Evolutionary conservation across 2,113 vertebrate genomes (phyloP).

Genomic region (Tympanuchus pallidicinctus): DNA sequence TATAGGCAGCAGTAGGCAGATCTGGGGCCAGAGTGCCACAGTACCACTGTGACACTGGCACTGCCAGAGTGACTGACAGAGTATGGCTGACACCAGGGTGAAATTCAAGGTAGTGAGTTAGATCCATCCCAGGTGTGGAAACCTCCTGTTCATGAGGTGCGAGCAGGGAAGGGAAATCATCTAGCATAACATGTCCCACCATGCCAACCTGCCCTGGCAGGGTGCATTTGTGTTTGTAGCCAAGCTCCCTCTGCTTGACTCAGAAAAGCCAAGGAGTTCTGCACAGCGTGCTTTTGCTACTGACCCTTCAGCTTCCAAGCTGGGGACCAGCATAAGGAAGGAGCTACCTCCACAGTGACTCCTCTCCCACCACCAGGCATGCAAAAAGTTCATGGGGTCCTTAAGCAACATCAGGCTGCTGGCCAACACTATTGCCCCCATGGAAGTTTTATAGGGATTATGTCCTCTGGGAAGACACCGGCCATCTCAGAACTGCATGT

Average conservation of each 20-base stretch:
- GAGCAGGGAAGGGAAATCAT: background rate
- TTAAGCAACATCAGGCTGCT: background rate
- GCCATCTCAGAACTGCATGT: background rate
- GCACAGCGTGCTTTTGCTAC: background rate
- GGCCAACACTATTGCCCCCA: background rate
- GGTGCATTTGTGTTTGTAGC: background rate
- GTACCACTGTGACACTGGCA: too few relatives aligned
- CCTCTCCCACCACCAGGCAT: background rate
- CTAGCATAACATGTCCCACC: background rate
- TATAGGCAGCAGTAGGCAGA: background rate
- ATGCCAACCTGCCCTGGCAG: background rate
- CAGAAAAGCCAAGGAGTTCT: background rate
- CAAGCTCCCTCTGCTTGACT: background rate
- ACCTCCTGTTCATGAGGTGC: background rate
- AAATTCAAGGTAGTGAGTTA: background rate
- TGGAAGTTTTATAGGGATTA: background rate
- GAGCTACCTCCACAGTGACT: background rate
- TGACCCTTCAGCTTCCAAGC: background rate
- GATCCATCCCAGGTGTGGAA: background rate
- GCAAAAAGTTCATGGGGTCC: background rate
- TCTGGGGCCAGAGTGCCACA: background rate
- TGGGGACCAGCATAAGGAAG: background rate
- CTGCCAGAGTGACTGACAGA: background rate
- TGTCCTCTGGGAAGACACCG: background rate
- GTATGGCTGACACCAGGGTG: background rate